Conservation (phyloP, 2,113 vertebrate genomes). For the Oenanthe oenanthe region DNA sequence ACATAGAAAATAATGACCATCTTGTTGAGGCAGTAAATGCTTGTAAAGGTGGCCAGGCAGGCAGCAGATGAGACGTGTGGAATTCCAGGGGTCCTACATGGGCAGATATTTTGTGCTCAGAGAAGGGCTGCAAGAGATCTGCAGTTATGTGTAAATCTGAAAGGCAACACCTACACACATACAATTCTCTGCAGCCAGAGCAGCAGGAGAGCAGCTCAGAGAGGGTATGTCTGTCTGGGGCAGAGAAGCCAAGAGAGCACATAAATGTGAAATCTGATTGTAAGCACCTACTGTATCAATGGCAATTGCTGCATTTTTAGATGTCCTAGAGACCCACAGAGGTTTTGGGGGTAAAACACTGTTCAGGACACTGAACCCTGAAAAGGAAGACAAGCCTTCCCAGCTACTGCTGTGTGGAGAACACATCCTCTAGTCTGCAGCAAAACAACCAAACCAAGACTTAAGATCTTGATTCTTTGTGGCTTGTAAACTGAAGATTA, state of each 20-base stretch:
- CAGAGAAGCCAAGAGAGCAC: neutral
- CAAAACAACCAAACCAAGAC: neutral
- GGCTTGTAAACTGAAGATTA: neutral
- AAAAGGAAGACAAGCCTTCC: neutral
- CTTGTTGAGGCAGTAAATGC: neutral
- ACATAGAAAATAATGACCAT: neutral
- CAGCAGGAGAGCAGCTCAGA: neutral
- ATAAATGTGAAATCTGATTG: neutral
- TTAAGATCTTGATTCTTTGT: neutral
- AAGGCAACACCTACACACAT: accelerated
- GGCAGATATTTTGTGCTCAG: neutral
- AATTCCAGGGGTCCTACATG: neutral
- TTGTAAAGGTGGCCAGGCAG: neutral
- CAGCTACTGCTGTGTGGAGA: neutral
- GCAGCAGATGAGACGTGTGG: neutral
- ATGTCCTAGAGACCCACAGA: neutral
- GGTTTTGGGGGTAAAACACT: neutral
- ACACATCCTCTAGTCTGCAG: neutral
- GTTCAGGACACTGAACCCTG: neutral
- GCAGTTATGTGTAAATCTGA: accelerated
- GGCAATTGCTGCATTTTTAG: neutral
- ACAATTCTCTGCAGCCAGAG: neutral
- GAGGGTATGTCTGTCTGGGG: neutral
- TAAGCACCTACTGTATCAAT: neutral
- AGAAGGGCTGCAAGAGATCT: neutral